Conservation (phyloP, 2,113 vertebrate species). For the Cervus canadensis region DNA sequence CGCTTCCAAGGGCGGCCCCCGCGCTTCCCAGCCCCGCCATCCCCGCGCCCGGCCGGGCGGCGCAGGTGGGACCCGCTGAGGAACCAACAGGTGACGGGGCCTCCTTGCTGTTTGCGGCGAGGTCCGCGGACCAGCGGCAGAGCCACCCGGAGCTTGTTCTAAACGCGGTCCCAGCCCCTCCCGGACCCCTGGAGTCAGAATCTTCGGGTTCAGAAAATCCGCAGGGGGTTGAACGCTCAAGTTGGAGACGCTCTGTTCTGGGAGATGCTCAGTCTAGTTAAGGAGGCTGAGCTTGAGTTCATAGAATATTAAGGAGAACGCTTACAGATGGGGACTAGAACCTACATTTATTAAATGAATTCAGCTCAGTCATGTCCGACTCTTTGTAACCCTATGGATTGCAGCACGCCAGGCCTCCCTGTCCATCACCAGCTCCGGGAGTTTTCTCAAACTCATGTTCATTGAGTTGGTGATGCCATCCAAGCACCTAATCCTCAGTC, state of each 20-base stretch:
- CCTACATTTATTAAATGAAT: background rate
- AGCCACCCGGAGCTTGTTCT: background rate
- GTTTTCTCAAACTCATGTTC: background rate
- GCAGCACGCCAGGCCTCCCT: background rate
- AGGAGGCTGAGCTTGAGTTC: background rate
- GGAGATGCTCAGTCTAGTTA: background rate
- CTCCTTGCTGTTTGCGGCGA: accelerated
- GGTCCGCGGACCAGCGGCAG: accelerated
- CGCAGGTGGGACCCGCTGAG: background rate
- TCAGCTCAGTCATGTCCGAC: background rate
- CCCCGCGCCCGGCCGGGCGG: accelerated
- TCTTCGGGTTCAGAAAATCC: background rate
- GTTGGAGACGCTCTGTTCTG: background rate
- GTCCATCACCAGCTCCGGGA: background rate
- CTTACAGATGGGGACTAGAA: background rate
- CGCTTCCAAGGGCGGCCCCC: background rate
- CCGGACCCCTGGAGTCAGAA: background rate
- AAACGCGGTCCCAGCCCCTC: background rate
- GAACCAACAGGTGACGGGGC: background rate
- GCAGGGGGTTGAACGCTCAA: background rate
- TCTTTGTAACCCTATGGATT: background rate
- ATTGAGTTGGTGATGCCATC: background rate
- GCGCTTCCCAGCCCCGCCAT: accelerated
- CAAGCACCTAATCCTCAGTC: background rate
- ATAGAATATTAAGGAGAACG: background rate